Evolutionary conservation across 2,797 vertebrate genomes (phyloP), one percentile per base, ranked within the genome.

Genomic region (Aphelocoma californica): DNA sequence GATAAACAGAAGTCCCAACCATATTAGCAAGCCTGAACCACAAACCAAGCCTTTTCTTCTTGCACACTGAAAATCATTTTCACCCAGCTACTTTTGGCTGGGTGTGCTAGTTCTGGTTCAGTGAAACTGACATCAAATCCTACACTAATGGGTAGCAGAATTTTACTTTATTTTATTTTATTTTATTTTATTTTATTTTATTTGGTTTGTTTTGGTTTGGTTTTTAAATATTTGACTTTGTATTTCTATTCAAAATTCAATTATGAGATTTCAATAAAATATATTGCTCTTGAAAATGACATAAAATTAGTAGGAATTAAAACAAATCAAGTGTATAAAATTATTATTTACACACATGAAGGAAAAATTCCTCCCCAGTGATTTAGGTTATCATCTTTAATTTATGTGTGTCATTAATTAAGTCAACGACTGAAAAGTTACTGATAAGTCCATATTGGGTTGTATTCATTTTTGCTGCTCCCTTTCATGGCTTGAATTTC

Each of bases 61-160:
- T 74, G 75, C 36, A 62, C 48, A 80, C 84, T 94, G 40, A 86
- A 95, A 93, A 74, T 88, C 1, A 82, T 85, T 91, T 95, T 34
- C 47, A 92, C 53, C 5, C 32, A 64, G 42, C 72, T 94, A 51
- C 89, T 50, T 86, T 87, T 95, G 91, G 53, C 85, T 91, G 75
- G 95, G 25, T 53, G n/a, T 79, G 48, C 24, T 44, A 72, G 16
- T n/a, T 88, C 54, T 87, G 24, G 75, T 92, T 44, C 65, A 64
- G 54, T 58, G 45, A 90, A 95, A 86, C 18, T 44, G 60, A 40
- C 51, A 84, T 74, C 72, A 95, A 78, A 83, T 47, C 6, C 40
- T 78, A 65, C 9, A 25, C 4, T 72, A 79, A 88, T 50, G 36
- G 12, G 31, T 74, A 83, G 14, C 61, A 91, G 62, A 10, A 38